phyloP scores from a whole-genome alignment of 2,113 vertebrate species.

The Chaenogobius annularis region DNA sequence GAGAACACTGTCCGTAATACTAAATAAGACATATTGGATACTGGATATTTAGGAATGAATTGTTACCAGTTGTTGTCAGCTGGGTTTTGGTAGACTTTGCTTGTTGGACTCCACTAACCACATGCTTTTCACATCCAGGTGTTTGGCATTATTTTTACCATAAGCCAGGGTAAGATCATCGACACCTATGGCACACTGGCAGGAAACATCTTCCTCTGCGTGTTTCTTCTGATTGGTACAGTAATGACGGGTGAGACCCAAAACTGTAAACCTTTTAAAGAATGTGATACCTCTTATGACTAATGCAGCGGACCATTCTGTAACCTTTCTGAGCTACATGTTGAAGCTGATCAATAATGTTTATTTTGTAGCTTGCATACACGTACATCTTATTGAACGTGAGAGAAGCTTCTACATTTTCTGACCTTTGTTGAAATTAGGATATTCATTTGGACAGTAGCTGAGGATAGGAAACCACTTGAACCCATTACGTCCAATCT shows the following conservation, averaged over 20 bases:
- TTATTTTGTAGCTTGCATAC: not conserved
- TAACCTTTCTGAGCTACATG: not conserved
- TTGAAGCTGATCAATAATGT: not conserved
- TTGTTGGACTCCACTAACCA: not conserved
- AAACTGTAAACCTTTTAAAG: not conserved
- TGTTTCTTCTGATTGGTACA: constrained; percentile 85
- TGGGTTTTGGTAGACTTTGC: not conserved
- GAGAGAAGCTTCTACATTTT: no score
- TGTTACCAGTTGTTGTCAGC: not conserved
- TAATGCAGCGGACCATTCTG: not conserved
- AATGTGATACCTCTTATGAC: constrained; percentile 19
- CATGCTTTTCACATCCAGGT: constrained; percentile 74
- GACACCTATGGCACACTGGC: constrained; percentile 77
- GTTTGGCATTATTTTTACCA: constrained; percentile 94
- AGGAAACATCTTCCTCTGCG: constrained; percentile 92
- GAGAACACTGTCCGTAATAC: not conserved
- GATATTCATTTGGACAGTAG: not conserved
- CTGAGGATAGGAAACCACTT: not conserved
- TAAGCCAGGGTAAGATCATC: constrained; percentile 89
- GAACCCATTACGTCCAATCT: constrained; percentile 38
- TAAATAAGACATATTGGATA: not conserved
- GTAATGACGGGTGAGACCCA: constrained; percentile 83
- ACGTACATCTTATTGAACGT: not conserved
- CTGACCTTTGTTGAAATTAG: not conserved
- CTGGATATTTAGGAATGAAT: not conserved